Evolutionary conservation across 2,113 vertebrate species (phyloP).

Genomic region (Megaleporinus macrocephalus): DNA sequence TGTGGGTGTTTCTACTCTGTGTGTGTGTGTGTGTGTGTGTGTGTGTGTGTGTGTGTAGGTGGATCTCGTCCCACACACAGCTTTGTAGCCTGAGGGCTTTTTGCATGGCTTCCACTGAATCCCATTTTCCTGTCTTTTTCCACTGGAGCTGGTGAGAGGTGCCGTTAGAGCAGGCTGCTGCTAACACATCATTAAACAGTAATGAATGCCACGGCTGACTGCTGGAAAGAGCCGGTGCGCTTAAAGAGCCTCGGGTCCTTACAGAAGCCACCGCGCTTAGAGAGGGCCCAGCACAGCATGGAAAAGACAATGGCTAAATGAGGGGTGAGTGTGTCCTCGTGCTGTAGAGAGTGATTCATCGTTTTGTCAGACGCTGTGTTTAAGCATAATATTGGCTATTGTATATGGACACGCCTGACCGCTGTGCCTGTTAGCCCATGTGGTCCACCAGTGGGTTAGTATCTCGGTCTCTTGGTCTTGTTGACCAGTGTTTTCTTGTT

Average conservation of each 20-base stretch:
- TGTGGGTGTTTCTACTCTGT: not conserved
- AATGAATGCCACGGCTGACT: conserved; percentile 45
- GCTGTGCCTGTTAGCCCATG: not conserved
- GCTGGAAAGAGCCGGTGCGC: conserved; percentile 32
- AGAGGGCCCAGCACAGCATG: conserved; percentile 9
- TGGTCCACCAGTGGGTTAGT: not conserved
- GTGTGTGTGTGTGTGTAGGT: conserved; percentile 28
- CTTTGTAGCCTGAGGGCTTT: conserved; percentile 45
- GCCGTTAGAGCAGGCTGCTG: conserved; percentile 36
- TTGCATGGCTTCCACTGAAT: conserved; percentile 47
- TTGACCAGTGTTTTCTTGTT: not conserved
- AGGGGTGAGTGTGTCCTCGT: conserved; percentile 12
- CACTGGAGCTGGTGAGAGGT: conserved; percentile 42
- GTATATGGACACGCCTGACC: conserved; percentile 3
- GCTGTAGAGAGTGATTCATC: conserved; percentile 17
- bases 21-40: conserved; percentile 27
- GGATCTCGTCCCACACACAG: conserved; percentile 45
- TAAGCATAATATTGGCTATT: conserved; percentile 14
- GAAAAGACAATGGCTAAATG: conserved; percentile 23
- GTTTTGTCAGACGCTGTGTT: conserved; percentile 35
- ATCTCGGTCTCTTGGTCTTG: not conserved
- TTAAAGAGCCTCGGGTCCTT: conserved; percentile 38
- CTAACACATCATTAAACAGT: conserved; percentile 59
- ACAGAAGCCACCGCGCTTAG: conserved; percentile 8
- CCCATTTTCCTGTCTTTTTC: conserved; percentile 48